Evolutionary conservation across 2,888 invertebrate genomes (phyloP), one percentile per base, ranked within the genome.

Genomic region (Drosophila borborema): DNA sequence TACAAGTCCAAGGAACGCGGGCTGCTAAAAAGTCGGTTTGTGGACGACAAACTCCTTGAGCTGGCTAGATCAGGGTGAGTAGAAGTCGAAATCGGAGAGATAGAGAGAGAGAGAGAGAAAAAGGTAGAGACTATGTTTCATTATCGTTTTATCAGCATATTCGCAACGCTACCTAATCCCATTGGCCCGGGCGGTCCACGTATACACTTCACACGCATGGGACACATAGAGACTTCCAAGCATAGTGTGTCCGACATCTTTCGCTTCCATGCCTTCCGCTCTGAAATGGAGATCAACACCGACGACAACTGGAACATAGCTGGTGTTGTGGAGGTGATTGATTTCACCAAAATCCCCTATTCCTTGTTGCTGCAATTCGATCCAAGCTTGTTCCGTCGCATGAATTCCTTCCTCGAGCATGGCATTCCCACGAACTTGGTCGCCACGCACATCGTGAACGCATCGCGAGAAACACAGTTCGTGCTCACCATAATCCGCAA

Each of bases 221-320:
- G 94, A 12, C 82, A 77, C 62, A 91, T 91, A 36, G 91, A 91
- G 64, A 89, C 92, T 49, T 80, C 91, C 48, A 76, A 90, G 64
- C 82, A 85, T 67, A 80, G 82, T 16, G 90, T 91, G 16, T 77
- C 85, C 43, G 91, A 91, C 51, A 86, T 91, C 43, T 91, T 91
- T 77, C 90, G 91, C 64, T 91, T 85, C 66, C 91, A 92, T 63
- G 80, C 85, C 59, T 85, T 91, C 74, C 91, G 91, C 49, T 74
- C 89, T 34, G 91, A 92, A 75, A 90, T 91, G 18, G 91, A 91
- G 77, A 78, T 85, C 34, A 91, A 91, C 61, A 86, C 85, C 31
- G 95, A 95, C 83, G 95, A 96, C 84, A 94, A 95, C 83, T 94
- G 94, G 77, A 92, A 94, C 55, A 93, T 95, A 18, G 90, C 93